Evolutionary conservation across 2,888 invertebrate species (phyloP).

Genomic region (Melolontha melolontha): DNA sequence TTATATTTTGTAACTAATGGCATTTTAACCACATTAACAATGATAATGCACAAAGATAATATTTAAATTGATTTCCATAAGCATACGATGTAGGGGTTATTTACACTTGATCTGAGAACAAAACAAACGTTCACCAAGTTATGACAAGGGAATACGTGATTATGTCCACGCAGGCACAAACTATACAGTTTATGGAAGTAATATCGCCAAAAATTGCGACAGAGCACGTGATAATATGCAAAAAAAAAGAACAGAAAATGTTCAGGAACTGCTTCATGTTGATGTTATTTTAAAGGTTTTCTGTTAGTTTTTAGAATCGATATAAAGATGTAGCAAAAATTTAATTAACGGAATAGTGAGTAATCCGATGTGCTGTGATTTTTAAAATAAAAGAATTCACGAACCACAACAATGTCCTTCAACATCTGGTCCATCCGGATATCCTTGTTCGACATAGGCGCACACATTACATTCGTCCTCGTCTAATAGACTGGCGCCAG

Average conservation of each 20-base stretch:
- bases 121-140: neutral
- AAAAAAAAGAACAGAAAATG: constrained; percentile 7
- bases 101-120: neutral
- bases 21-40: no score
- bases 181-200: constrained; percentile 4
- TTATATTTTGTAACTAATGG: no score
- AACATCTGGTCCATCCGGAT: constrained; percentile 45
- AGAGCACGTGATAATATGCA: neutral
- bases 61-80: neutral
- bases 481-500: constrained; percentile 51
- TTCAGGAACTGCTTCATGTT: neutral
- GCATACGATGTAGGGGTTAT: constrained; percentile 1
- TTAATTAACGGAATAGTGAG: neutral
- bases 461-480: constrained; percentile 32
- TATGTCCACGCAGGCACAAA: constrained; percentile 8
- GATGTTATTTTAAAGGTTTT: no score
- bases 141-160: constrained; percentile 18
- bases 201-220: constrained; percentile 19
- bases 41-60: no score
- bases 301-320: no score
- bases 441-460: constrained; percentile 41
- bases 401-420: constrained; percentile 28
- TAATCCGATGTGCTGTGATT: constrained; percentile 6
- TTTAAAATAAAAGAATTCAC: constrained; percentile 13
- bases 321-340: neutral